Evolutionary conservation across 2,113 vertebrate species (phyloP).

Genomic region (Petromus typicus): DNA sequence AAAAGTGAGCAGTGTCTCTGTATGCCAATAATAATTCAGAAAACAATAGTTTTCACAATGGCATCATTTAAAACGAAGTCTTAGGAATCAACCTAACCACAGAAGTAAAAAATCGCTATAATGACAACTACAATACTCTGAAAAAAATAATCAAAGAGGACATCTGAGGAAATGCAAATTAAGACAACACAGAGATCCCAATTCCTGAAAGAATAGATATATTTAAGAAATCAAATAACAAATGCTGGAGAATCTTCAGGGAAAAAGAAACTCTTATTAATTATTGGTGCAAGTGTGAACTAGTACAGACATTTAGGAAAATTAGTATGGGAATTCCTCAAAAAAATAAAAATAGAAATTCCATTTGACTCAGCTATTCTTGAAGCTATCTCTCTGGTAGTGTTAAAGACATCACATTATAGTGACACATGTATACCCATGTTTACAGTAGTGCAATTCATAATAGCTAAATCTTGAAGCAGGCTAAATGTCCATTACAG

Average conservation of each 20-base stretch:
- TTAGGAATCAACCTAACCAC: too few species aligned
- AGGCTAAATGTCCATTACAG: neutral
- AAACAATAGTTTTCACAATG: too few species aligned
- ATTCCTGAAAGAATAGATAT: neutral
- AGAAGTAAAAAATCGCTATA: too few species aligned
- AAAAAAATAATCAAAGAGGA: too few species aligned
- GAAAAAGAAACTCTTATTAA: neutral
- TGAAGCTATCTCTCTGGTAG: neutral
- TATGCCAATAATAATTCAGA: too few species aligned
- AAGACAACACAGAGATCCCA: neutral
- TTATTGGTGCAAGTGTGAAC: neutral
- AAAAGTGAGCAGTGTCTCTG: too few species aligned
- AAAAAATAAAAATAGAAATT: neutral
- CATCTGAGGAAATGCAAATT: neutral
- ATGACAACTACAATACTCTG: too few species aligned
- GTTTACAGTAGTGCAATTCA: neutral
- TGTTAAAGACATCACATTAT: neutral
- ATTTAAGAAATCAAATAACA: neutral
- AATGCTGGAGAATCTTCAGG: neutral
- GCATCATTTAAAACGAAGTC: too few species aligned
- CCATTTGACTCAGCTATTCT: neutral
- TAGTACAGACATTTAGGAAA: neutral
- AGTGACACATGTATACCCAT: neutral
- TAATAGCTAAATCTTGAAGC: neutral
- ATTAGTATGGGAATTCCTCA: neutral